Evolutionary conservation across 1,140 invertebrate genomes (phyloP).

Genomic region (Paraescarpia echinospica): DNA sequence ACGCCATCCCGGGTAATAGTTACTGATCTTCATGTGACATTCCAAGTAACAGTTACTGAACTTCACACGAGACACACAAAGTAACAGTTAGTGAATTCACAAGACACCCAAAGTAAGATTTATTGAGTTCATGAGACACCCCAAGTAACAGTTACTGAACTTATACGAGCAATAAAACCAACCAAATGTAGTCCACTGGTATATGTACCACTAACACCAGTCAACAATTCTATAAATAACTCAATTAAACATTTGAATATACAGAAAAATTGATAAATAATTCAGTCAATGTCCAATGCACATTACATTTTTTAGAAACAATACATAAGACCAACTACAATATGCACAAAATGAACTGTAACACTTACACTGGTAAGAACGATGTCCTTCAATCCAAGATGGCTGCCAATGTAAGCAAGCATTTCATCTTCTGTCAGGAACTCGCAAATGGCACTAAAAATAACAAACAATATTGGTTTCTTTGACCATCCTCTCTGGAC

Average conservation of each 20-base stretch:
- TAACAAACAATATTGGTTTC: conserved; percentile 11
- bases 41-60: neutral
- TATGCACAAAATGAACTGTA: neutral
- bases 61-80: neutral
- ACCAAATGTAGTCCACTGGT: no score
- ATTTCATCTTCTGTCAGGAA: conserved; percentile 70
- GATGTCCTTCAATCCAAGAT: conserved; percentile 81
- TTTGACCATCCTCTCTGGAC: neutral
- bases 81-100: neutral
- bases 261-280: no score
- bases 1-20: no score
- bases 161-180: neutral
- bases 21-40: neutral
- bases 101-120: no score
- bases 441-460: conserved; percentile 60
- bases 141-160: conserved; percentile 12
- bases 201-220: no score
- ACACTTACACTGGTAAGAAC: conserved; percentile 71
- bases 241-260: neutral
- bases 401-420: conserved; percentile 69
- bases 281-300: neutral
- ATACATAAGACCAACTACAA: neutral
- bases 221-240: no score
- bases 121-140: neutral
- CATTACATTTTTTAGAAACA: neutral